phyloP scores from a whole-genome alignment of 2,888 invertebrate species.

The Chirona hameri region DNA sequence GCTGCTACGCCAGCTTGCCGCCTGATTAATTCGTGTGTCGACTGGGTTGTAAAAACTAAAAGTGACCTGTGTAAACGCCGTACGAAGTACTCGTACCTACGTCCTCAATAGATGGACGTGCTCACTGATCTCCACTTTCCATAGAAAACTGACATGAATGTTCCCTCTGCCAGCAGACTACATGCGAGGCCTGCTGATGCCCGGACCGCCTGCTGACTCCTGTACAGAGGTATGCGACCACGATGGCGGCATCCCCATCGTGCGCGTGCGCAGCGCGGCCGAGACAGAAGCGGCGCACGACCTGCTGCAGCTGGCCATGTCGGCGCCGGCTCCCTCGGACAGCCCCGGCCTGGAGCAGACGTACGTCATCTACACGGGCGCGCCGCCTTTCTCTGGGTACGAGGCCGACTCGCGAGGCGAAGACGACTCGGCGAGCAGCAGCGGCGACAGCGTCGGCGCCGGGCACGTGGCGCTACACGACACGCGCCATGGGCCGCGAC shows the following conservation, averaged over 20 bases:
- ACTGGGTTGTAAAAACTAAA: no score
- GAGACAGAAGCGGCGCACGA: constrained; percentile 86
- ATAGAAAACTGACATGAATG: neutral
- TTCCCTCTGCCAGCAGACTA: neutral
- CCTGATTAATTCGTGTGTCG: no score
- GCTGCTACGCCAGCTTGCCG: no score
- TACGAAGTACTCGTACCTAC: no score
- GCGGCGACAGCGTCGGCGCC: constrained; percentile 38
- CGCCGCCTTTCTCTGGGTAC: constrained; percentile 41
- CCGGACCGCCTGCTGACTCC: constrained; percentile 45
- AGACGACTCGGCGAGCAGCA: constrained; percentile 40
- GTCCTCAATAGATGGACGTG: neutral
- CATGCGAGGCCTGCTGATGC: constrained; percentile 55
- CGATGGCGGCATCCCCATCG: constrained; percentile 49
- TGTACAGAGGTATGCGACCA: constrained; percentile 36
- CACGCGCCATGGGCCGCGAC: no score
- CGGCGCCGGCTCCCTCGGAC: constrained; percentile 38
- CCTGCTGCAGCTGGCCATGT: constrained; percentile 51
- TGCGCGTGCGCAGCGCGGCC: constrained; percentile 58
- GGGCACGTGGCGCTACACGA: constrained; percentile 25
- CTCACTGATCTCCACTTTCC: neutral
- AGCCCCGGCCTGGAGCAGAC: constrained; percentile 25
- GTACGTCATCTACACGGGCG: constrained; percentile 37
- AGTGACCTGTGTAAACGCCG: no score
- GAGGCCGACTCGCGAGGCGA: constrained; percentile 40